A percentile compares a stretch with the other conserved stretches of the same genome.
phyloP scores from a whole-genome alignment of 1,140 invertebrate species.

The Trichoplusia ni region DNA sequence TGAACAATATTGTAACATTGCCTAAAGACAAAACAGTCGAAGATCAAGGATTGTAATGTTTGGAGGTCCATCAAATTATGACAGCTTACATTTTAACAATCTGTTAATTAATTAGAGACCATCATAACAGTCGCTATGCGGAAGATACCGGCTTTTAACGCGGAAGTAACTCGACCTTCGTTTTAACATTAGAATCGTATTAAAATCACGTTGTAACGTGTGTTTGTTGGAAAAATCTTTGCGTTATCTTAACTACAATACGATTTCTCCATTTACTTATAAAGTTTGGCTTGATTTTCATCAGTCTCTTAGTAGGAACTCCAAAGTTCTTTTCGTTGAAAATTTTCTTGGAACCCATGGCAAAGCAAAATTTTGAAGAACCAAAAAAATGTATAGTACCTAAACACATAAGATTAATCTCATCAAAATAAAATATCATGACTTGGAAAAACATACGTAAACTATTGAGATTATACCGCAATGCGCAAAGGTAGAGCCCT shows the following conservation, averaged over 20 bases:
- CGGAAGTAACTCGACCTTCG: constrained; percentile 30
- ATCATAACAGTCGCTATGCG: too few relatives aligned
- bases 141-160: constrained; percentile 6
- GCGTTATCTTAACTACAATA: neutral
- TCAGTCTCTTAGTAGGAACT: too few relatives aligned
- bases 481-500: neutral
- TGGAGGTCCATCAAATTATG: neutral
- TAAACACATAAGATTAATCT: neutral
- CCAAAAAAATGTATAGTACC: too few relatives aligned
- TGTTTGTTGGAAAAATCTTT: neutral
- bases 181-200: constrained; percentile 24
- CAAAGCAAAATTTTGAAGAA: too few relatives aligned
- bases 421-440: neutral
- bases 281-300: too few relatives aligned
- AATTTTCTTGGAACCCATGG: too few relatives aligned
- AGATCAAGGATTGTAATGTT: too few relatives aligned
- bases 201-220: constrained; percentile 37
- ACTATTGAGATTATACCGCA: neutral
- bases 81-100: neutral
- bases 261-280: too few relatives aligned
- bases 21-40: too few relatives aligned
- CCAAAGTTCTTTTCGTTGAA: too few relatives aligned
- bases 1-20: too few relatives aligned
- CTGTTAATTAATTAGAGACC: too few relatives aligned
- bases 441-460: neutral